Evolutionary conservation across 1,140 invertebrate genomes (phyloP).

Genomic region (Drosophila eugracilis): DNA sequence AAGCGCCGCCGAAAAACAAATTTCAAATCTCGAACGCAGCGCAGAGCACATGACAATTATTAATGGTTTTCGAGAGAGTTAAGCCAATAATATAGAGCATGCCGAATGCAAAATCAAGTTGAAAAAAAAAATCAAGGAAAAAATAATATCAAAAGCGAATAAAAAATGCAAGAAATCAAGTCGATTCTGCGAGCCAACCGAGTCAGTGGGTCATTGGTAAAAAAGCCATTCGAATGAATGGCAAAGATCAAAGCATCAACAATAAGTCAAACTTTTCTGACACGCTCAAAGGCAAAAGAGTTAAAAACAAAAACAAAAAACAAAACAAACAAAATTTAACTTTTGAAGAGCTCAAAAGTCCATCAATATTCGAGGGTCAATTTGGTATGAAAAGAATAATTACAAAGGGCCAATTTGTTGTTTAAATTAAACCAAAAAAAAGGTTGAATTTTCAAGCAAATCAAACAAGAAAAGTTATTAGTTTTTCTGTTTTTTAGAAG

Average conservation of each 20-base stretch:
- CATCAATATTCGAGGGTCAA: conserved; percentile 10
- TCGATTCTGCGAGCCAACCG: conserved; percentile 3
- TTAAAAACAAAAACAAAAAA: background rate
- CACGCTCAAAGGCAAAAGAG: conserved; percentile 3
- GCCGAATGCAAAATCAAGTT: conserved; percentile 51
- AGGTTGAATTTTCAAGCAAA: background rate
- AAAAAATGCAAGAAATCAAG: background rate
- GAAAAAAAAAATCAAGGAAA: background rate
- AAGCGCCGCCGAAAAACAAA: conserved; percentile 42
- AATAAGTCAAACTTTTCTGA: conserved; percentile 16
- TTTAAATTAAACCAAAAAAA: background rate
- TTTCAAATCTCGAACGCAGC: conserved; percentile 7
- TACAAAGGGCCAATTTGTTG: conserved; percentile 1
- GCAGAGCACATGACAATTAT: conserved; percentile 52
- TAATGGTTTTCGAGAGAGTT: conserved; percentile 63
- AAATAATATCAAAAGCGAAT: background rate
- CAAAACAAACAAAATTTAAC: conserved; percentile 2
- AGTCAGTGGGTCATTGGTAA: conserved; percentile 45
- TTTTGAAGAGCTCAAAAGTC: conserved; percentile 1
- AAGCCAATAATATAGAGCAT: conserved; percentile 40
- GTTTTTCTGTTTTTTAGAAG: too few species aligned
- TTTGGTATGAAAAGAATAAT: conserved; percentile 24
- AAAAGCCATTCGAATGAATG: conserved; percentile 33
- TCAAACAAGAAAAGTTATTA: too few species aligned
- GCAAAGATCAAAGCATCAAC: conserved; percentile 18